Evolutionary conservation across 64 coral and sea anemone genomes (phyloP).

Genomic region (Exaiptasia diaphana): DNA sequence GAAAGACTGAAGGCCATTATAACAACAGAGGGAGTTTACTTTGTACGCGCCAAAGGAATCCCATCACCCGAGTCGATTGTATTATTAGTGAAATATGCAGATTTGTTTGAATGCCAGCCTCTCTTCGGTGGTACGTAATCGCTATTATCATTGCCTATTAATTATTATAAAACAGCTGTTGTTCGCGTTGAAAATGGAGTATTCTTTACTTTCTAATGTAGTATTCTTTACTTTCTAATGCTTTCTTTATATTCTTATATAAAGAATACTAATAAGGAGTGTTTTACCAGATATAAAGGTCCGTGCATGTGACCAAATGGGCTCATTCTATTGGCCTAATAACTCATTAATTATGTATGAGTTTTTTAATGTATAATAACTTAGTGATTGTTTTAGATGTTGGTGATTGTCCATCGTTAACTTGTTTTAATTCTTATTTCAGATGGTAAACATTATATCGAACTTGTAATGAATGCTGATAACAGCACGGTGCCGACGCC

Average conservation of each 20-base stretch:
- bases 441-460: constrained; percentile 86
- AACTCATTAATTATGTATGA: too few species aligned
- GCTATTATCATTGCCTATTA: background rate
- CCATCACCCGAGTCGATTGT: constrained; percentile 96
- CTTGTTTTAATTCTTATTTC: background rate
- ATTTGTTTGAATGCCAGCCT: constrained; percentile 84
- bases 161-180: background rate
- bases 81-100: constrained; percentile 69
- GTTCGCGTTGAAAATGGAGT: background rate
- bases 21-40: constrained; percentile 91
- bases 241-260: too few species aligned
- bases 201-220: background rate
- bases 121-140: constrained; percentile 51
- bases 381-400: background rate
- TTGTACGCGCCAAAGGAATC: constrained; percentile 85
- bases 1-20: constrained; percentile 81
- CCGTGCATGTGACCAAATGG: too few species aligned
- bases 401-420: background rate
- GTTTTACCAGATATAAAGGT: too few species aligned
- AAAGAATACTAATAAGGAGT: too few species aligned
- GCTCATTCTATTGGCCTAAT: too few species aligned
- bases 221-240: background rate
- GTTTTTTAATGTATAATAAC: too few species aligned
- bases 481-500: constrained; percentile 81
- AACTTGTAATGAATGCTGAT: constrained; percentile 85